phyloP scores from a whole-genome alignment of 2,888 invertebrate genomes.

The Parnassius glacialis region DNA sequence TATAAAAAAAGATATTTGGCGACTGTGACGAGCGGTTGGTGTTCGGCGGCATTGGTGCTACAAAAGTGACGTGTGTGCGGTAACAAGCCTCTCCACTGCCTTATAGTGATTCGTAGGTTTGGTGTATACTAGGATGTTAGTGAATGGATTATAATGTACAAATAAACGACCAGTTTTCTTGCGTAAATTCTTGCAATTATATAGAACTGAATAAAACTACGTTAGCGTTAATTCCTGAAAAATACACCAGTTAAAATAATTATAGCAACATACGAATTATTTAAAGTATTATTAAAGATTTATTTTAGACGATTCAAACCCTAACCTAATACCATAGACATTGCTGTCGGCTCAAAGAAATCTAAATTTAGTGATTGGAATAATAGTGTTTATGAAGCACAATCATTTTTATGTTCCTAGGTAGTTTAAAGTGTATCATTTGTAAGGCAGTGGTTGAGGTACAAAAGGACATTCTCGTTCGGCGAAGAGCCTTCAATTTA shows the following conservation, averaged over 20 bases:
- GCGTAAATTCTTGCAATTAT: not conserved
- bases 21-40: constrained; percentile 4
- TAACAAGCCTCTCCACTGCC: constrained; percentile 14
- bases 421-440: constrained; percentile 27
- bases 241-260: not conserved
- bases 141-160: constrained; percentile 9
- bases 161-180: constrained; percentile 5
- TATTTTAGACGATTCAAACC: constrained; percentile 1
- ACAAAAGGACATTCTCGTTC: constrained; percentile 34
- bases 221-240: not conserved
- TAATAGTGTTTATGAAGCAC: constrained; percentile 17
- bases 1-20: constrained; percentile 3
- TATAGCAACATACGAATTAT: constrained; percentile 6
- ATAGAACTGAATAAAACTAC: not conserved
- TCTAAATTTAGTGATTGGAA: constrained; percentile 8
- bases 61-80: constrained; percentile 12
- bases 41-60: constrained; percentile 21
- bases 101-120: constrained; percentile 16
- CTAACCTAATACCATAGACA: not conserved
- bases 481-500: constrained; percentile 51
- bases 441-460: constrained; percentile 35
- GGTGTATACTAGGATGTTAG: constrained; percentile 5
- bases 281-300: constrained; percentile 7
- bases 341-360: constrained; percentile 4
- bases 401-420: constrained; percentile 40